Percentiles rank a stretch among this genome's conserved stretches.
phyloP scores from a whole-genome alignment of 2,797 vertebrate genomes.

The Leptodactylus fallax region DNA sequence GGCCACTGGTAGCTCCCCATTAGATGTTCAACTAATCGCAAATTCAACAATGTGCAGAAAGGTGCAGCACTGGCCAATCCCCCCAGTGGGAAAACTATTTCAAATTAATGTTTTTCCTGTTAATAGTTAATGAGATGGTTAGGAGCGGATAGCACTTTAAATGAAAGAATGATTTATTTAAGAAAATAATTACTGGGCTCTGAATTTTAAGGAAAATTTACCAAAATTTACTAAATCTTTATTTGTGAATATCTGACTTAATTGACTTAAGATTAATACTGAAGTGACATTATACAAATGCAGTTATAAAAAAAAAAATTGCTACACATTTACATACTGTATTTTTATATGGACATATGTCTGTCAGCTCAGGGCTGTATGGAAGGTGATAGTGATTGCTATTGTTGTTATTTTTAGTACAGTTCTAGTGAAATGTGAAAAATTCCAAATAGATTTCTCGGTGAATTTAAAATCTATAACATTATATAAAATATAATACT shows the following conservation, averaged over 20 bases:
- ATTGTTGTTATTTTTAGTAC: background rate
- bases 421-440: no score
- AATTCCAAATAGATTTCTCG: no score
- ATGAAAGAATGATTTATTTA: slow-evolving; percentile 42
- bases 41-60: slow-evolving; percentile 55
- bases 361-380: background rate
- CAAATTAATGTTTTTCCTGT: slow-evolving; percentile 42
- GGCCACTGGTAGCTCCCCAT: slow-evolving; percentile 45
- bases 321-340: background rate
- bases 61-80: slow-evolving; percentile 23
- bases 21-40: slow-evolving; percentile 54
- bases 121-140: slow-evolving; percentile 53
- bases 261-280: background rate
- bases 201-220: background rate
- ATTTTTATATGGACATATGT: background rate
- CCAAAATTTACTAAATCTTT: slow-evolving; percentile 8
- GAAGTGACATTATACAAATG: background rate
- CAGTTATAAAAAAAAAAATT: background rate
- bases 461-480: no score
- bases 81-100: slow-evolving; percentile 44
- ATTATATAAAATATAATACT: no score
- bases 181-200: slow-evolving; percentile 32
- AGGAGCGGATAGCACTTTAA: slow-evolving; percentile 31
- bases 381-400: background rate
- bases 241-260: background rate